Evolutionary conservation across 2,888 invertebrate genomes (phyloP).

Genomic region (Heliconius erato): DNA sequence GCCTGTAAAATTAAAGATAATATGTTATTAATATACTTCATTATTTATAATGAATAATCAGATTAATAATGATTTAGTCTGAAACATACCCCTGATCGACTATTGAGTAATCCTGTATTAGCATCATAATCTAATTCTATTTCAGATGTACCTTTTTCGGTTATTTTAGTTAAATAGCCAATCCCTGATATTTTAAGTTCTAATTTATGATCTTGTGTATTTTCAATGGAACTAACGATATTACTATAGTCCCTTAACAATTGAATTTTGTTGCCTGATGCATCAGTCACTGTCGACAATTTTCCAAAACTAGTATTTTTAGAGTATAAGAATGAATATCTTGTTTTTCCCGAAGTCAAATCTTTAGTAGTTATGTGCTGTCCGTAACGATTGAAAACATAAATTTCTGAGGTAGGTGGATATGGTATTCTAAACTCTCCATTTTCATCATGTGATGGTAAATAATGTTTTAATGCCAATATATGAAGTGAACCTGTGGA

Average conservation of each 20-base stretch:
- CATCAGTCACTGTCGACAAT: slow-evolving; percentile 96
- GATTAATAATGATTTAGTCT: slow-evolving; percentile 1
- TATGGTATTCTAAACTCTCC: slow-evolving; percentile 97
- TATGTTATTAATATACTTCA: slow-evolving; percentile 29
- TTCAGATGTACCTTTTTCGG: slow-evolving; percentile 95
- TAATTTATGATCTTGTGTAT: slow-evolving; percentile 96
- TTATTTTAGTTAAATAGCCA: slow-evolving; percentile 94
- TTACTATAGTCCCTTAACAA: slow-evolving; percentile 96
- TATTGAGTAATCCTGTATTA: slow-evolving; percentile 93
- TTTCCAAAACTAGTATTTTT: slow-evolving; percentile 98
- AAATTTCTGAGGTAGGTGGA: slow-evolving; percentile 96
- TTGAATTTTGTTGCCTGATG: slow-evolving; percentile 96
- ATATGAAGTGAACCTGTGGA: slow-evolving; percentile 91
- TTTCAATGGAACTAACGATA: slow-evolving; percentile 96
- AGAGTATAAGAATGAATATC: slow-evolving; percentile 98
- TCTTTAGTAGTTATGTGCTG: slow-evolving; percentile 98
- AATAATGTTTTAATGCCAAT: slow-evolving; percentile 93
- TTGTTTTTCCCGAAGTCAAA: slow-evolving; percentile 96
- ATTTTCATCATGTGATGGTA: slow-evolving; percentile 94
- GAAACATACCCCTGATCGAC: slow-evolving; percentile 90
- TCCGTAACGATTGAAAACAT: slow-evolving; percentile 97
- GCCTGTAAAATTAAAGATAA: slow-evolving; percentile 82
- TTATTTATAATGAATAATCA: slow-evolving; percentile 22
- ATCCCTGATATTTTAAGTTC: slow-evolving; percentile 97
- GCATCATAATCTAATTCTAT: slow-evolving; percentile 96